phyloP scores from a whole-genome alignment of 2,797 vertebrate genomes.

The Harpagifer antarcticus region DNA sequence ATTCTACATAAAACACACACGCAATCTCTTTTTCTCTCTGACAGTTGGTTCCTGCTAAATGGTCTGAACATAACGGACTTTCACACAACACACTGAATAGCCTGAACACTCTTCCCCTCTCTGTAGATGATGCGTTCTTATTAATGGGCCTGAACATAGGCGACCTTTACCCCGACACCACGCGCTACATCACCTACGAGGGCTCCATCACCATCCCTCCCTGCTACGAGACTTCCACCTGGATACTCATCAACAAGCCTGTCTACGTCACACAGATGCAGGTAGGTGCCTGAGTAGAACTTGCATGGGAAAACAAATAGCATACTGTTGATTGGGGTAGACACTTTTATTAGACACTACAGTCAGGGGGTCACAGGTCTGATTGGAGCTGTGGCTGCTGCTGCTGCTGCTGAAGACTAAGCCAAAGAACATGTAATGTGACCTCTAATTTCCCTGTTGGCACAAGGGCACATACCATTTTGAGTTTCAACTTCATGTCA shows the following conservation, averaged over 20 bases:
- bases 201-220: slow-evolving; percentile 97
- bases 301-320: neutral
- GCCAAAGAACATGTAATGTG: neutral
- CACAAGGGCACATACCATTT: slow-evolving; percentile 15
- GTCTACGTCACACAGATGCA: slow-evolving; percentile 98
- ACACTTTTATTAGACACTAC: neutral
- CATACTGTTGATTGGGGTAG: slow-evolving; percentile 7
- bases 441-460: slow-evolving; percentile 18
- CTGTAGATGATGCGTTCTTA: slow-evolving; percentile 94
- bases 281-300: slow-evolving; percentile 77
- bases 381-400: too few species aligned
- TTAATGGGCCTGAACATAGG: slow-evolving; percentile 95
- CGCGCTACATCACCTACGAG: slow-evolving; percentile 97
- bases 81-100: slow-evolving; percentile 17
- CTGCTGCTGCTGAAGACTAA: too few species aligned
- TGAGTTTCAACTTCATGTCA: slow-evolving; percentile 47
- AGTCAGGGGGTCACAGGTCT: too few species aligned
- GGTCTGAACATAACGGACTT: slow-evolving; percentile 7
- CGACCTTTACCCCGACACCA: slow-evolving; percentile 95
- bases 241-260: slow-evolving; percentile 99
- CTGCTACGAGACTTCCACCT: slow-evolving; percentile 96
- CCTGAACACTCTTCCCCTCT: neutral
- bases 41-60: slow-evolving; percentile 3
- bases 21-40: neutral
- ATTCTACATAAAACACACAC: slow-evolving; percentile 74